Conservation (phyloP, 2,888 invertebrate genomes). For the Pachymerium ferrugineum region DNA sequence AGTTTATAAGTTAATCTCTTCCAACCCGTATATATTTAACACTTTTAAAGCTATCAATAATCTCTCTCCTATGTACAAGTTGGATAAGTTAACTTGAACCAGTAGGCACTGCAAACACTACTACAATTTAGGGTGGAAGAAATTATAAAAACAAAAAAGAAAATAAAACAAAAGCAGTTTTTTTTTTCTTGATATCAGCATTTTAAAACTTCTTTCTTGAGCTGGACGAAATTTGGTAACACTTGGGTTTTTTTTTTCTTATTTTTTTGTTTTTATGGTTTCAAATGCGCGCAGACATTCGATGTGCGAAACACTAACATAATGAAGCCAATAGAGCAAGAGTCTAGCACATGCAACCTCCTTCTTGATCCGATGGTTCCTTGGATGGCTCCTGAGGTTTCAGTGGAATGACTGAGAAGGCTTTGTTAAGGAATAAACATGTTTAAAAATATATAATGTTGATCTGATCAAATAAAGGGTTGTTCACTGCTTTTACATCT, state of each 20-base stretch:
- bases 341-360: constrained; percentile 71
- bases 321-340: not conserved
- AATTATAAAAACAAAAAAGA: not conserved
- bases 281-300: constrained; percentile 1
- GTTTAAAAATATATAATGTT: too few relatives aligned
- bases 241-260: not conserved
- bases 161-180: not conserved
- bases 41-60: not conserved
- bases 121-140: not conserved
- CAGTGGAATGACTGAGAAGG: constrained; percentile 35
- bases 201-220: constrained; percentile 13
- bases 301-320: not conserved
- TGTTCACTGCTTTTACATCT: too few relatives aligned
- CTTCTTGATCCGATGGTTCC: constrained; percentile 71
- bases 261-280: too few relatives aligned
- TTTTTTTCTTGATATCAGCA: not conserved
- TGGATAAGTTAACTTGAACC: not conserved
- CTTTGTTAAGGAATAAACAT: constrained; percentile 25
- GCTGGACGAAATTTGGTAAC: constrained; percentile 7
- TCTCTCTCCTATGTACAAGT: not conserved
- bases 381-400: constrained; percentile 42
- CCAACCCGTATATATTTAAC: not conserved
- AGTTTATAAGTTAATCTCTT: not conserved
- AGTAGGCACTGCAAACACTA: not conserved
- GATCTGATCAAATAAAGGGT: too few relatives aligned